phyloP scores from a whole-genome alignment of 2,888 invertebrate species.

The Schizotus pectinicornis region DNA sequence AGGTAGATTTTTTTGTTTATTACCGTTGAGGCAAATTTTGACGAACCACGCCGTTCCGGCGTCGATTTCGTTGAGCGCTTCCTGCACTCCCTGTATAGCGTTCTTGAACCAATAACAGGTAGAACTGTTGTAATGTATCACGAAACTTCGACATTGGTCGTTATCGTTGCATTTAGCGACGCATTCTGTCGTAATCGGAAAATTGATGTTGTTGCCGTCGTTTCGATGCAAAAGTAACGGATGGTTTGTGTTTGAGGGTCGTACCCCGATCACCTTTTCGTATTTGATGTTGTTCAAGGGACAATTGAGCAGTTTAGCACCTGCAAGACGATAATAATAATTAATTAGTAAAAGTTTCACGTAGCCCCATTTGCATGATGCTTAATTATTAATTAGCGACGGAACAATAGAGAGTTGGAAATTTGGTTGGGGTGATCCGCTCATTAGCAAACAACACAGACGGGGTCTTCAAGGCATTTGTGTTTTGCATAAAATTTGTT shows the following conservation, averaged over 20 bases:
- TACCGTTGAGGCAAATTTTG: constrained; percentile 68
- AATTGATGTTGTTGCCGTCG: constrained; percentile 31
- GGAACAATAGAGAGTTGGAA: background rate
- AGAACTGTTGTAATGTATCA: constrained; percentile 51
- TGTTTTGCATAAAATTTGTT: too few species aligned
- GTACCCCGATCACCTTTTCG: constrained; percentile 55
- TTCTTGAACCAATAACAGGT: constrained; percentile 53
- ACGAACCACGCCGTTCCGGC: constrained; percentile 70
- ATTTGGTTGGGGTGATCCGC: background rate
- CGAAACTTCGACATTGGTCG: constrained; percentile 52
- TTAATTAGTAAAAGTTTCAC: background rate
- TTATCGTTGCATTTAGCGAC: constrained; percentile 48
- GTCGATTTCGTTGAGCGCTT: constrained; percentile 58
- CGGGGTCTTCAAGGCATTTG: background rate
- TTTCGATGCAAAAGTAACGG: constrained; percentile 43
- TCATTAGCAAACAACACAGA: background rate
- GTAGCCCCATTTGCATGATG: background rate
- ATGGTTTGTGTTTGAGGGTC: constrained; percentile 42
- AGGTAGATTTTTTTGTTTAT: too few species aligned
- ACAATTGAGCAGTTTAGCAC: constrained; percentile 46
- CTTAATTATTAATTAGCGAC: background rate
- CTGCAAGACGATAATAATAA: constrained; percentile 36
- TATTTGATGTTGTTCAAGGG: constrained; percentile 48
- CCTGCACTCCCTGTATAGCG: constrained; percentile 39
- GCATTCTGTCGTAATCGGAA: constrained; percentile 54